Percentiles rank a stretch among this genome's conserved stretches.
Evolutionary conservation across 64 coral and sea anemone genomes (phyloP).

Genomic region (Pocillopora damicornis): DNA sequence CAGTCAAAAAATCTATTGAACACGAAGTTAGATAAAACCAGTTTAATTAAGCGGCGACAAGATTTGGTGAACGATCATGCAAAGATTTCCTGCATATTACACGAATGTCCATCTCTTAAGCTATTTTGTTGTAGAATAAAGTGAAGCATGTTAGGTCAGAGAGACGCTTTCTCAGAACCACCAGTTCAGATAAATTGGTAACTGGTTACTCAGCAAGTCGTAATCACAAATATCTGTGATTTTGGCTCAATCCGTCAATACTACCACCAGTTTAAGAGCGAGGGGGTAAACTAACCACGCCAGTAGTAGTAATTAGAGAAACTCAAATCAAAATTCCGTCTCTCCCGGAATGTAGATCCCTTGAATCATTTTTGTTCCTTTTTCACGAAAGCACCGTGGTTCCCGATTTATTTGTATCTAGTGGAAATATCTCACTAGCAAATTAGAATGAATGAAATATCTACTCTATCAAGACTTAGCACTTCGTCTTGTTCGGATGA

Average conservation of each 20-base stretch:
- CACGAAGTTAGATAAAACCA: too few relatives aligned
- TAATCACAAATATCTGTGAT: background rate
- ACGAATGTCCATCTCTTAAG: background rate
- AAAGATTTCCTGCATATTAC: background rate
- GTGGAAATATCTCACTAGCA: background rate
- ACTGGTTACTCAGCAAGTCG: background rate
- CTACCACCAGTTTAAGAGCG: background rate
- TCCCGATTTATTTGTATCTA: background rate
- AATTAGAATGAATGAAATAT: background rate
- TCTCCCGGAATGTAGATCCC: background rate
- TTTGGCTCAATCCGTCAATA: background rate
- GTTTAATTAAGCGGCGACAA: too few relatives aligned
- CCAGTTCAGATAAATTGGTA: background rate
- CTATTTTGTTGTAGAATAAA: too few relatives aligned
- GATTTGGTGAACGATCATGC: too few relatives aligned
- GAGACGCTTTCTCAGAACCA: background rate
- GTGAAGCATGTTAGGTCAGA: background rate
- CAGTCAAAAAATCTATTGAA: too few relatives aligned
- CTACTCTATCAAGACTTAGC: too few relatives aligned
- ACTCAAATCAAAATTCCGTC: background rate
- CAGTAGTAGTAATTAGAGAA: background rate
- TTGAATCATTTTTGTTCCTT: background rate
- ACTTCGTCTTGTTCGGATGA: too few relatives aligned
- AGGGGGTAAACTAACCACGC: slow-evolving; percentile 7
- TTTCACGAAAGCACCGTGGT: background rate